Evolutionary conservation across 2,888 invertebrate species (phyloP).

Genomic region (Suillia variegata): DNA sequence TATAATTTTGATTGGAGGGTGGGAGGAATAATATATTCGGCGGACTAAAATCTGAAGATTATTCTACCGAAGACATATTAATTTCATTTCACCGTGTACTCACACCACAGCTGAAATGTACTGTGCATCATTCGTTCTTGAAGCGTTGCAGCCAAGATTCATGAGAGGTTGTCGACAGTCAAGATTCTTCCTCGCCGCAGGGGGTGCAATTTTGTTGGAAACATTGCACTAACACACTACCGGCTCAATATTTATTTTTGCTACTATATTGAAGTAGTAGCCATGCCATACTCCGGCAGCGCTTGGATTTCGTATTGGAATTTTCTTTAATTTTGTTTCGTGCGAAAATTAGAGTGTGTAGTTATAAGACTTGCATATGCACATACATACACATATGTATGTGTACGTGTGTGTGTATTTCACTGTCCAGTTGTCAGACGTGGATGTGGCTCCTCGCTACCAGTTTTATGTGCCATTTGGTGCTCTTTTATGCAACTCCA

Average conservation of each 20-base stretch:
- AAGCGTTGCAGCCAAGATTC: constrained; percentile 18
- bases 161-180: constrained; percentile 40
- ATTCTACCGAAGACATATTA: too few species aligned
- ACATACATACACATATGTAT: constrained; percentile 4
- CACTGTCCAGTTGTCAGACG: not conserved
- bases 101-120: too few species aligned
- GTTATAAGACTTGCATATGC: constrained; percentile 11
- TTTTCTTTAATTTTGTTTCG: constrained; percentile 35
- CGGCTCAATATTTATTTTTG: constrained; percentile 21
- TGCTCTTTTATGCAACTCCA: not conserved
- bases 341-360: constrained; percentile 34
- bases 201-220: constrained; percentile 37
- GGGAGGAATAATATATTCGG: too few species aligned
- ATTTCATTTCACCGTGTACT: too few species aligned
- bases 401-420: not conserved
- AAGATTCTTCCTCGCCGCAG: constrained; percentile 36
- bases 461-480: constrained; percentile 19
- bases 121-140: constrained; percentile 21
- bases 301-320: too few species aligned
- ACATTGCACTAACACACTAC: constrained; percentile 21
- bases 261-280: constrained; percentile 27
- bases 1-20: too few species aligned
- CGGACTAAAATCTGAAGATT: too few species aligned
- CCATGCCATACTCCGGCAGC: too few species aligned
- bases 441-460: too few species aligned